Evolutionary conservation across 2,797 vertebrate species (phyloP), one percentile per base, ranked within the genome.

Genomic region (Gadopsis bispinosus): DNA sequence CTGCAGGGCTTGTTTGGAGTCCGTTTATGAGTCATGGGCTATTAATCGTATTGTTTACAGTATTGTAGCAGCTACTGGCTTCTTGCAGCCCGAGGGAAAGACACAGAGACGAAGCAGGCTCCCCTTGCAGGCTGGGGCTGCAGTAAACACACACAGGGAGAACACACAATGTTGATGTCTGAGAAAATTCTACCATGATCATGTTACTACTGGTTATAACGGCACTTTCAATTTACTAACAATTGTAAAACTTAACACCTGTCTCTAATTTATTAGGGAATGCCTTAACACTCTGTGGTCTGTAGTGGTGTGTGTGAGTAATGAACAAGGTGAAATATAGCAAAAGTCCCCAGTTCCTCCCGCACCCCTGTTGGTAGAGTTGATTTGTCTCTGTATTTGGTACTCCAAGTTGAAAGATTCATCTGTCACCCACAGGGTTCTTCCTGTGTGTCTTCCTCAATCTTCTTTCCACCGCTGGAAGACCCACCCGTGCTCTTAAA

Each of bases 11-110:
- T 90, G 93, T 94, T 95, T 92, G 88, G 88, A 89, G 89, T 66
- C 78, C 74, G 80, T 95, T 94, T 94, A 92, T 92, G 94, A 95
- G 92, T 95, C 94, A 94, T 65, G 86, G 91, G 87, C 89, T 93
- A 95, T 95, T 95, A 95, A 95, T 94, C 92, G 83, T 88, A 92
- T 86, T 94, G 95, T 95, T 96, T 95, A 95, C 92, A 94, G 92
- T 91, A 90, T 84, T 90, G 87, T 87, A 92, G 90, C 91, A 91
- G 91, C 90, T 84, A 88, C 89, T 88, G 90, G 89, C 92, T 91
- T 88, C 79, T 26, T 77, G 83, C 75, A 73, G 91, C 87, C 82
- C n/a, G 56, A 86, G 90, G 87, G 85, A 91, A 87, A 84, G 88
- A 85, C 87, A 88, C 82, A 67, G 88, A 93, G 90, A 94, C 51